These are phyloP conservation scores for Hyalella azteca DNA, from an alignment of 2,888 invertebrate genomes.

Conservation along the genomic window DNA sequence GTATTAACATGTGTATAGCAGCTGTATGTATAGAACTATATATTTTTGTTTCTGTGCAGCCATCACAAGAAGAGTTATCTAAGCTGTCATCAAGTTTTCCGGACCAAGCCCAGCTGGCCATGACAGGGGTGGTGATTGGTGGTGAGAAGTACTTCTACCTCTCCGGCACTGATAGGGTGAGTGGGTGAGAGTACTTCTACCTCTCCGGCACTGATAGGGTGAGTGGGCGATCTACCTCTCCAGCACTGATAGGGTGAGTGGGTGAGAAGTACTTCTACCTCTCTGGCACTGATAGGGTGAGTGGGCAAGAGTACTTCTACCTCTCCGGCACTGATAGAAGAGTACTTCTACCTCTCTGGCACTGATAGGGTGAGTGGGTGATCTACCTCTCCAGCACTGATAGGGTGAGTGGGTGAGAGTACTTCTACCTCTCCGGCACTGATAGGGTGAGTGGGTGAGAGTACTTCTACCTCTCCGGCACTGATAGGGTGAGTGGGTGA, in stretches of 20 bases:
- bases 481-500: constrained; percentile 69
- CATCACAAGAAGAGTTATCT: constrained; percentile 51
- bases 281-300: constrained; percentile 78
- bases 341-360: constrained; percentile 94
- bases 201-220: constrained; percentile 83
- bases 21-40: too few relatives aligned
- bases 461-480: constrained; percentile 94
- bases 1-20: too few relatives aligned
- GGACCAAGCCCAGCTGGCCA: constrained; percentile 53
- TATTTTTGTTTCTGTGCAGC: constrained; percentile 41
- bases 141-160: constrained; percentile 84
- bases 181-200: constrained; percentile 84
- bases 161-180: constrained; percentile 78
- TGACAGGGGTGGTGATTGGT: constrained; percentile 54
- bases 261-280: constrained; percentile 84
- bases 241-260: too few relatives aligned
- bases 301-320: too few relatives aligned
- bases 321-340: too few relatives aligned
- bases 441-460: constrained; percentile 66
- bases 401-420: constrained; percentile 68
- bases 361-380: constrained; percentile 70
- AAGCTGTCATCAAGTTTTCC: constrained; percentile 54
- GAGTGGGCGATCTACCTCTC: too few relatives aligned
- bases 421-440: constrained; percentile 94
- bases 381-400: too few relatives aligned